Evolutionary conservation across 2,113 vertebrate species (phyloP), one percentile per base, ranked within the genome.

Genomic region (Tonatia bakeri): DNA sequence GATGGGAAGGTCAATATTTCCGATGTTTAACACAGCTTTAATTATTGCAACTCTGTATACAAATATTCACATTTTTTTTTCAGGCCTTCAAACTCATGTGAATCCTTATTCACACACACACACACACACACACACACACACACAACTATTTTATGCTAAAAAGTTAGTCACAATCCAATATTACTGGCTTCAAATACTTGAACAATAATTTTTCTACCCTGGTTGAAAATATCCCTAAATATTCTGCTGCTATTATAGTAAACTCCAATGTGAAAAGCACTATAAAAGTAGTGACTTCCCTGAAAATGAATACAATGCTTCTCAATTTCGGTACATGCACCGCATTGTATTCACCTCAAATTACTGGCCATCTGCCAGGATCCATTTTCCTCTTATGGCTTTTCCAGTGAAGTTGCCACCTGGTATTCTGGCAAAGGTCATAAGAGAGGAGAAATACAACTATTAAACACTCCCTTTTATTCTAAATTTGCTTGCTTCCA

Each of bases 401-500:
- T 13, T 13, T 50, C 94, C 90, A 87, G 0, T 52, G 70, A 80
- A 97, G 59, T 69, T 17, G 11, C 94, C n/a, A 14, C 89, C 94
- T 92, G 87, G 81, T 96, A 87, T 88, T 96, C 94, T 88, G 92
- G 31, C 43, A 94, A 70, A 85, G 50, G 38, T 26, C 56, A n/a
- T 38, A 64, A 90, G 73, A 96, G 81, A 91, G 52, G 52, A 90
- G 91, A 97, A 94, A 81, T 93, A 61, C 70, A 96, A 91, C 81
- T 84, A 75, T 65, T 45, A 73, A 73, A 69, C 33, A 67, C 45
- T 19, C 6, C 28, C 40, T 77, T 93, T 96, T 36, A 79, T 92
- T 88, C 45, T 75, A 92, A 95, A 93, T 85, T 96, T 87, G 10
- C 56, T 96, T 96, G 92, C 92, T 97, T 96, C 65, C 52, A 26